phyloP scores from a whole-genome alignment of 2,113 vertebrate genomes.

The Halichoeres trimaculatus region DNA sequence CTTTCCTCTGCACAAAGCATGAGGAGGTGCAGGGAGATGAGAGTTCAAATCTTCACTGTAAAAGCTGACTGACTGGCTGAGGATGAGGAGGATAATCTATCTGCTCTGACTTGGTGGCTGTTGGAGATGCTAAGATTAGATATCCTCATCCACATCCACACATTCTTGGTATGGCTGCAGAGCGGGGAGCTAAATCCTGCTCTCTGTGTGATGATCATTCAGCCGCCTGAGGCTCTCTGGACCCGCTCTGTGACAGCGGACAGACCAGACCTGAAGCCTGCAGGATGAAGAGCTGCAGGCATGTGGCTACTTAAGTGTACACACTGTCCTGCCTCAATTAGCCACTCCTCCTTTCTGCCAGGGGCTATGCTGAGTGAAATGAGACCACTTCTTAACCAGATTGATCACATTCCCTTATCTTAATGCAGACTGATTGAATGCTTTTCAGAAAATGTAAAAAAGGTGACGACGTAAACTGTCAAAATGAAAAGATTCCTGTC shows the following conservation, averaged over 20 bases:
- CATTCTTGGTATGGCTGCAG: slow-evolving; percentile 38
- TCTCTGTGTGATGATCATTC: slow-evolving; percentile 14
- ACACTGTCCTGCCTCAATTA: slow-evolving; percentile 22
- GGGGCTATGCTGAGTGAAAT: slow-evolving; percentile 10
- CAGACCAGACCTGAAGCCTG: slow-evolving; percentile 39
- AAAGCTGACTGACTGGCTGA: slow-evolving; percentile 12
- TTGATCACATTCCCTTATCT: neutral
- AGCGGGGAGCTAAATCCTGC: slow-evolving; percentile 17
- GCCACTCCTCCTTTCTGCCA: slow-evolving; percentile 36
- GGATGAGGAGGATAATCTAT: slow-evolving; percentile 15
- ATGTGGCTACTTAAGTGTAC: slow-evolving; percentile 37
- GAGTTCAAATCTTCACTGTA: slow-evolving; percentile 21
- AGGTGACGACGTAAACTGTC: neutral
- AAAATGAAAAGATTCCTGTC: neutral
- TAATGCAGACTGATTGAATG: neutral
- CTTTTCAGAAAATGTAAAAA: neutral
- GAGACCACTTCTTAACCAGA: neutral
- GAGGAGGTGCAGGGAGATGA: slow-evolving; percentile 18
- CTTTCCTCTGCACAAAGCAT: slow-evolving; percentile 50
- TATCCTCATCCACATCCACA: slow-evolving; percentile 38
- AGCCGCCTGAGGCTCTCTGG: slow-evolving; percentile 17
- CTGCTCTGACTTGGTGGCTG: slow-evolving; percentile 39
- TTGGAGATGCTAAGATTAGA: slow-evolving; percentile 65
- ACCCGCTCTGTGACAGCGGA: slow-evolving; percentile 26
- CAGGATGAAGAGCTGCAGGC: slow-evolving; percentile 33